Evolutionary conservation across 2,113 vertebrate species (phyloP).

Genomic region (Grantiella picta): DNA sequence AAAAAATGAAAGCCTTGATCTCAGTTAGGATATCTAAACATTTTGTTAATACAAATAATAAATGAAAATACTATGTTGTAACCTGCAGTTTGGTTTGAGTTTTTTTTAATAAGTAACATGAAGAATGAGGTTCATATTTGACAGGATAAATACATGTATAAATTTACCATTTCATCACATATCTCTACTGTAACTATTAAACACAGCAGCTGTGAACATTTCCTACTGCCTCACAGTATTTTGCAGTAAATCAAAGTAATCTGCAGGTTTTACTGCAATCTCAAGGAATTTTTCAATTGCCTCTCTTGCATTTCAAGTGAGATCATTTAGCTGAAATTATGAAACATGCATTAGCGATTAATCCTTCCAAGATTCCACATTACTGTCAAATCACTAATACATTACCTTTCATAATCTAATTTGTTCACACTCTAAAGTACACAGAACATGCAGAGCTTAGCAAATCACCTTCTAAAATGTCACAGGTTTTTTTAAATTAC

Average conservation of each 20-base stretch:
- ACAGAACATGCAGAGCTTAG: conserved; percentile 51
- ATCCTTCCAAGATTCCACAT: conserved; percentile 49
- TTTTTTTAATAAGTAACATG: background rate
- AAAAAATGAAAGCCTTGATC: background rate
- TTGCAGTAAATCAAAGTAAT: conserved; percentile 55
- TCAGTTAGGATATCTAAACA: background rate
- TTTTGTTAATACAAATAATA: background rate
- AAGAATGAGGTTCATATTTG: background rate
- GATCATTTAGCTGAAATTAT: conserved; percentile 51
- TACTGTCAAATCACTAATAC: conserved; percentile 56
- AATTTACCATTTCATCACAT: background rate
- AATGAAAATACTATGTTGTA: background rate
- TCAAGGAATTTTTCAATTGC: conserved; percentile 42
- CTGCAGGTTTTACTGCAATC: conserved; percentile 37
- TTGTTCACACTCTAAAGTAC: conserved; percentile 61
- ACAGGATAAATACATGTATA: background rate
- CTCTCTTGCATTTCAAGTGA: conserved; percentile 16
- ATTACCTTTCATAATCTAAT: conserved; percentile 49
- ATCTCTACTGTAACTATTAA: background rate
- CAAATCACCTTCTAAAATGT: conserved; percentile 34
- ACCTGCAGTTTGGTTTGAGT: background rate
- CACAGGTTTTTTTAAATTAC: background rate
- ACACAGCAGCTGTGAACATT: background rate
- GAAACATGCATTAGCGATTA: conserved; percentile 25
- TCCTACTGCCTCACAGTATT: conserved; percentile 11